Base-by-base conservation (phyloP, 2,113 vertebrate genomes). In the Pygoscelis adeliae region DNA sequence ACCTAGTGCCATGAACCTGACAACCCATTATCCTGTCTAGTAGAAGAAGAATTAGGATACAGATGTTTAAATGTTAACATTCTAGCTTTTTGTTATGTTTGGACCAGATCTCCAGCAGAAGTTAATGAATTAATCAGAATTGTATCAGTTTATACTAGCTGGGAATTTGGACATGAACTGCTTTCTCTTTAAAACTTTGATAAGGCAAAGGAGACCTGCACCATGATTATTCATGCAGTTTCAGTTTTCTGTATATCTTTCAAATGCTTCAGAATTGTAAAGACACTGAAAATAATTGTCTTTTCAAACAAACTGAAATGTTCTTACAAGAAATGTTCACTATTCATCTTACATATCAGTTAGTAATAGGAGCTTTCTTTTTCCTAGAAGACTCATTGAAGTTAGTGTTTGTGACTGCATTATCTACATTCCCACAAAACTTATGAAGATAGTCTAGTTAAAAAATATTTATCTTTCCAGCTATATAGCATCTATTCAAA, bases 1-100 rank as follows among this genome's bases (percentile, higher is more conserved):
- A 53, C 29, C 38, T 0, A 0, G 21, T 78, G 29, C 38, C 2
- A 0, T 59, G 66, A 59, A 79, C n/a, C 34, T 59, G 29, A 25
- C 16, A 78, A 59, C 34, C 36, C 29, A 18, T 72, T 22, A n/a
- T 59, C 29, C 20, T 29, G 16, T 27, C 44, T 23, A 42, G 29
- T 66, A 52, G 42, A 56, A 65, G 79, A 58, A 93, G 20, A 83
- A 78, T 40, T 72, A 83, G 38, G 36, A 50, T 50, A 25, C 18
- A 42, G 23, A 5, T 40, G 14, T 59, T 78, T 40, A 72, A 66
- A 72, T 32, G 25, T 65, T 40, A 79, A 53, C 10, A 19, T 36
- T 79, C 52, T 42, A 67, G 40, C 13, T 47, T 73, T 83, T 89
- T 55, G 18, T 65, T 40, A 42, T 61, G 53, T 73, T 84, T 67